These are phyloP conservation scores for Mystacornis crossleyi DNA, from an alignment of 2,113 vertebrate genomes.

Conservation along the genomic window DNA sequence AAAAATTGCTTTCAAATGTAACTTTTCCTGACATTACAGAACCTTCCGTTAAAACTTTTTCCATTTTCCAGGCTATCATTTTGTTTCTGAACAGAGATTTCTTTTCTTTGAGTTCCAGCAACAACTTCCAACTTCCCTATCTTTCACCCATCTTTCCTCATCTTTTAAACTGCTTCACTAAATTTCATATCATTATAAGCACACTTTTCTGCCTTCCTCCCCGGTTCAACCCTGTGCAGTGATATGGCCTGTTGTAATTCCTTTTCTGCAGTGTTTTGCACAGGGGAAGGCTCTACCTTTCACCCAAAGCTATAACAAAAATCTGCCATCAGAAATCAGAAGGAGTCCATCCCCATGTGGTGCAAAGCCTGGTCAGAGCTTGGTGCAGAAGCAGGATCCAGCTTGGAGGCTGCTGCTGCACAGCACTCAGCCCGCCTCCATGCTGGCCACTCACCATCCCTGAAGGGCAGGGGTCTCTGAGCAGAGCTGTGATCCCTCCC, in stretches of 20 bases:
- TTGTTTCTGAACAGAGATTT: conserved; percentile 20
- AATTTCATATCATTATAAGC: not conserved
- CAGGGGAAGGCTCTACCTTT: not conserved
- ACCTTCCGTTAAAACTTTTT: conserved; percentile 21
- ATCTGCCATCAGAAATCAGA: not conserved
- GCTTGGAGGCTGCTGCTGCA: not conserved
- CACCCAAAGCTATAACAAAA: not conserved
- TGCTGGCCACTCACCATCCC: too few relatives aligned
- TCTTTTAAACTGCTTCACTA: not conserved
- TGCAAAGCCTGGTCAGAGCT: not conserved
- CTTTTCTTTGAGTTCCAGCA: not conserved
- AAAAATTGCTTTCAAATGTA: not conserved
- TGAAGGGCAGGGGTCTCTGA: not conserved
- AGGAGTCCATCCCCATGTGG: rapidly evolving
- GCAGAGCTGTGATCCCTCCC: not conserved
- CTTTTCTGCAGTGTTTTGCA: not conserved
- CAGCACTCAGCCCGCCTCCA: rapidly evolving
- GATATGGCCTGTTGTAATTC: not conserved
- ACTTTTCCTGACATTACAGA: not conserved
- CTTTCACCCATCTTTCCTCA: not conserved
- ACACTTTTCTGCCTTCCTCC: not conserved
- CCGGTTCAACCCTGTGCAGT: not conserved
- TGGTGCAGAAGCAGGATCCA: not conserved
- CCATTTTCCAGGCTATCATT: conserved; percentile 25
- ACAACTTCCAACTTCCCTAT: not conserved